A percentile compares a stretch with the other conserved stretches of the same genome.
These are phyloP conservation scores for Eulemur albifrons DNA, from an alignment of 2,797 vertebrate species.

Conservation along the genomic window DNA sequence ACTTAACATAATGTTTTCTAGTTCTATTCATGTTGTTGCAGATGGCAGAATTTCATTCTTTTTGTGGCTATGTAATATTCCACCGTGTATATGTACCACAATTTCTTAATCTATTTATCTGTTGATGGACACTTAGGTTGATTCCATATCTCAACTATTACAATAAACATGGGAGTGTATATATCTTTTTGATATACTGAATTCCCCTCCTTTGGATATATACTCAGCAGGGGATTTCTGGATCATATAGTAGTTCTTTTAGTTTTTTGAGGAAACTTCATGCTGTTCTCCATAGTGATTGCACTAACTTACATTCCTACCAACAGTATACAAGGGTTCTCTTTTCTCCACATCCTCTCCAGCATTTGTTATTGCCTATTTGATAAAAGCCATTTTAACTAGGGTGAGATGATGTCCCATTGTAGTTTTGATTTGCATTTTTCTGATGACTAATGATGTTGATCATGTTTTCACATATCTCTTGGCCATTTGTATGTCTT, in stretches of 20 bases:
- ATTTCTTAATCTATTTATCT: neutral
- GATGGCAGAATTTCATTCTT: neutral
- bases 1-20: neutral
- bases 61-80: neutral
- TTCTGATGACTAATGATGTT: neutral
- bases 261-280: neutral
- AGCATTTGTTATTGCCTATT: neutral
- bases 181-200: neutral
- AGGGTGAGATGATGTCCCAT: neutral
- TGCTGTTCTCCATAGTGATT: neutral
- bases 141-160: neutral
- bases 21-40: neutral
- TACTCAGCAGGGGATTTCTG: neutral
- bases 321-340: neutral
- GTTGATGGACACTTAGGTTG: neutral
- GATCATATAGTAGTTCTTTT: neutral
- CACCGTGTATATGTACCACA: neutral
- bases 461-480: neutral
- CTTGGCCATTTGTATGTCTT: neutral
- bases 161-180: neutral
- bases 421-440: neutral
- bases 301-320: neutral
- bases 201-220: neutral
- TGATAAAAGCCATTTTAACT: neutral
- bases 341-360: neutral